Evolutionary conservation across 1,140 invertebrate species (phyloP), one percentile per base, ranked within the genome.

Genomic region (Brachionus rubens): DNA sequence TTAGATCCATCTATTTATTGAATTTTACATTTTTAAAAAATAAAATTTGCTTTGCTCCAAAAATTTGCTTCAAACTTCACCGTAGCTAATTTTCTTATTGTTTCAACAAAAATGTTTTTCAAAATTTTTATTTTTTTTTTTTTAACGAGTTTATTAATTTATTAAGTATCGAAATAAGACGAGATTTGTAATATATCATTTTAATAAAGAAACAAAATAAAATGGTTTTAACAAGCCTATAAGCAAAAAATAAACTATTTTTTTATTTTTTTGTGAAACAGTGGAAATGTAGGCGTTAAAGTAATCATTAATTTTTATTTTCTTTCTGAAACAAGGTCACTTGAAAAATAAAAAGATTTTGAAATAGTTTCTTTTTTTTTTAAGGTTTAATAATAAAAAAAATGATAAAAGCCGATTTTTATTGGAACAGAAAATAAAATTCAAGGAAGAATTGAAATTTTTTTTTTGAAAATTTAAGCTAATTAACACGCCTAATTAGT

Each of bases 221-320:
- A 33, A 54, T 54, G 26, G 52, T 59, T 65, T 65, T 65, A 46
- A 65, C 10, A 14, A 43, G 30, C 59, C 36, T 41, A 43, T 14
- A 21, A 65, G 59, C 59, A 41, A 65, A 65, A 65, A 41, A 65
- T 43, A 65, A 43, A 65, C 33, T 43, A 65, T 65, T 65, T 65
- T 65, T 5, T 21, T 65, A 65, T 24, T 33, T 14, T 26, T 36
- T 36, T 36, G 33, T 36, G 9, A 36, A 9, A 3, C 33, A n/a
- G 36, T 33, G 36, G 36, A 40, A 54, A 59, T 33, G 54, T 36
- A 26, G 52, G 54, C 36, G 54, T 59, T 59, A 59, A 59, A 59
- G 33, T 26, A 21, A 33, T 33, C 54, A 59, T 59, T 59, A 59
- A 59, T 30, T 59, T 59, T 59, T 54, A 28, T 24, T 59, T 36